phyloP scores from a whole-genome alignment of 2,888 invertebrate species.

The Drosophila anceps region DNA sequence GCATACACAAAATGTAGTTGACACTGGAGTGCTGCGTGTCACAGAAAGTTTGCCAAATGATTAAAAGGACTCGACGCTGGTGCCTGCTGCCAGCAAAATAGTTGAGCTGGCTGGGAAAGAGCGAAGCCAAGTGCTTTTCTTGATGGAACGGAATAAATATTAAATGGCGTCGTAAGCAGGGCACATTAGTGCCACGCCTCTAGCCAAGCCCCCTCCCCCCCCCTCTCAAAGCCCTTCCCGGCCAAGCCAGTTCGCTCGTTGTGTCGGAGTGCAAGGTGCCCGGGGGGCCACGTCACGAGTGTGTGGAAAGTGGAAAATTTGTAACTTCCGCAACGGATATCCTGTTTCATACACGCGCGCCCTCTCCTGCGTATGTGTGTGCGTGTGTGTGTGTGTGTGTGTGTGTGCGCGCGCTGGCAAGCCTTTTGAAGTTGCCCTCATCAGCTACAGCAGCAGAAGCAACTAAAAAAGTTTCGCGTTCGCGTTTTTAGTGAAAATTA shows the following conservation, averaged over 20 bases:
- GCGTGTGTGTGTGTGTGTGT: conserved; percentile 20
- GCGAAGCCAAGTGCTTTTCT: conserved; percentile 66
- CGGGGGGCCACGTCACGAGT: conserved; percentile 51
- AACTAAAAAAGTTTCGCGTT: conserved; percentile 73
- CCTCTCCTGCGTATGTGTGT: conserved; percentile 20
- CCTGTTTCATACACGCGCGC: conserved; percentile 76
- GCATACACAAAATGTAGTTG: conserved; percentile 77
- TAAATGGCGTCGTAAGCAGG: conserved; percentile 78
- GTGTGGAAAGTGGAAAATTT: conserved; percentile 82
- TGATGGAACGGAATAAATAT: conserved; percentile 75
- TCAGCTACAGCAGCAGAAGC: conserved; percentile 27
- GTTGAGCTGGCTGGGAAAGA: conserved; percentile 62
- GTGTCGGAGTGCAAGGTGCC: conserved; percentile 56
- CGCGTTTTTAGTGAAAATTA: conserved; percentile 84
- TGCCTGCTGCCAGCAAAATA: conserved; percentile 46
- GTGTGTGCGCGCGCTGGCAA: conserved; percentile 27
- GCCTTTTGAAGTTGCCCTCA: conserved; percentile 52
- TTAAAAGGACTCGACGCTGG: conserved; percentile 75
- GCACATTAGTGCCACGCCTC: conserved; percentile 71
- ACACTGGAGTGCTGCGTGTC: conserved; percentile 75
- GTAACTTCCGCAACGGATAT: conserved; percentile 83
- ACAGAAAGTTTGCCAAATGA: conserved; percentile 80
- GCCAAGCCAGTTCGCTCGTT: not conserved
- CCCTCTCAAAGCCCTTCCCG: not conserved
- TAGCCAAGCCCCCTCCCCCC: not conserved